Evolutionary conservation across 2,888 invertebrate species (phyloP).

Genomic region (Herminia tarsipennalis): DNA sequence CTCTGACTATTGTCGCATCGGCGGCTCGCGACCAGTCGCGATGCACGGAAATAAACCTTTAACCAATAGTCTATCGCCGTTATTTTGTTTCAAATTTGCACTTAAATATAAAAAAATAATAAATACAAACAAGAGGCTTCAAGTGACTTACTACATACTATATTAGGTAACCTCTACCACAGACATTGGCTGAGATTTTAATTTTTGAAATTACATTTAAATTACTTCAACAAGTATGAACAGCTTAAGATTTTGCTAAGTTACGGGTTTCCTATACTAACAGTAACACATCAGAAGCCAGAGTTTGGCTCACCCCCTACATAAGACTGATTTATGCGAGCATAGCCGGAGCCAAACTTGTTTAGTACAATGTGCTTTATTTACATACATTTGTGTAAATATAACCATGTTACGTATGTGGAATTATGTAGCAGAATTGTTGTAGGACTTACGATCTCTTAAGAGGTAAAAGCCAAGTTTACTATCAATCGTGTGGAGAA

Average conservation of each 20-base stretch:
- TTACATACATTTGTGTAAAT: constrained; percentile 69
- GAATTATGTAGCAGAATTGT: constrained; percentile 31
- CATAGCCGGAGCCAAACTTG: constrained; percentile 62
- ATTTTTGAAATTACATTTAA: too few relatives aligned
- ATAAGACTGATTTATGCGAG: constrained; percentile 68
- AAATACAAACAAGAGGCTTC: too few relatives aligned
- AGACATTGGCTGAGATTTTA: too few relatives aligned
- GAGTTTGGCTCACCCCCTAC: constrained; percentile 54
- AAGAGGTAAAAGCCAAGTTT: constrained; percentile 1
- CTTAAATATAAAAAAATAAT: too few relatives aligned
- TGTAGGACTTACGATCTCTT: constrained; percentile 11
- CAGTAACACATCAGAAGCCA: constrained; percentile 24
- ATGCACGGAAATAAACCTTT: too few relatives aligned
- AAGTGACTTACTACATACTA: too few relatives aligned
- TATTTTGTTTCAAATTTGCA: too few relatives aligned
- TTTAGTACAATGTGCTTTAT: constrained; percentile 67
- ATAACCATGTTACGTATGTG: constrained; percentile 54
- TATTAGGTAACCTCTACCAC: too few relatives aligned
- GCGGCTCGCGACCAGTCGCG: too few relatives aligned
- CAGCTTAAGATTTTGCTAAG: neutral
- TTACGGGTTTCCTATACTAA: constrained; percentile 3
- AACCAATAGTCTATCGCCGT: too few relatives aligned
- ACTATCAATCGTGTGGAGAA: neutral
- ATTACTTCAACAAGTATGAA: neutral
- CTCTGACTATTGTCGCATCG: too few relatives aligned